Evolutionary conservation across 2,797 vertebrate species (phyloP).

Genomic region (Pangasius larnaudii): DNA sequence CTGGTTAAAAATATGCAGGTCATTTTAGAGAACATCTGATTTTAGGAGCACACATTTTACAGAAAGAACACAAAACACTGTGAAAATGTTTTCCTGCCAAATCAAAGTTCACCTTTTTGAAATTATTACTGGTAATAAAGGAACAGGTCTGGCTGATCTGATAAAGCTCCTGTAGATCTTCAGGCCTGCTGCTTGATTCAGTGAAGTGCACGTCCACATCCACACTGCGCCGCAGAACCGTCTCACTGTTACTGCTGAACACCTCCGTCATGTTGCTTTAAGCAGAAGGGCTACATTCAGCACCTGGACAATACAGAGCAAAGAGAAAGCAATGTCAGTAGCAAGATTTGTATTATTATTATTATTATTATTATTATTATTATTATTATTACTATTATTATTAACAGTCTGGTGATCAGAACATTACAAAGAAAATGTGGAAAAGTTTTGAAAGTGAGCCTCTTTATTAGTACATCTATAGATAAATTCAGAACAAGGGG

Average conservation of each 20-base stretch:
- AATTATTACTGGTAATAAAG: constrained; percentile 75
- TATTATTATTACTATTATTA: background rate
- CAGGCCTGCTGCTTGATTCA: constrained; percentile 49
- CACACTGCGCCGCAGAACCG: constrained; percentile 72
- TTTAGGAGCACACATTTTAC: background rate
- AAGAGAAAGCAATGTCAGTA: background rate
- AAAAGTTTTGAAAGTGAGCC: background rate
- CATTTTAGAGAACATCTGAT: no score
- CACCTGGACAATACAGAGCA: constrained; percentile 2
- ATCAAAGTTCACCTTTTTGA: constrained; percentile 72
- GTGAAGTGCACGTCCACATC: constrained; percentile 53
- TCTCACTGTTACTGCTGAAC: constrained; percentile 83
- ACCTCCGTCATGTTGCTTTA: constrained; percentile 73
- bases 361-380: background rate
- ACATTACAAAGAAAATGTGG: background rate
- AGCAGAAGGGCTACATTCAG: background rate
- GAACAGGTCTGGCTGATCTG: constrained; percentile 78
- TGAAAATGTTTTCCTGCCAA: background rate
- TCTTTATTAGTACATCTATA: background rate
- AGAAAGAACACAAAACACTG: no score
- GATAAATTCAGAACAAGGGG: background rate
- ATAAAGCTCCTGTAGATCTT: constrained; percentile 75
- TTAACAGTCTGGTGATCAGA: background rate
- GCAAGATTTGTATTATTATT: background rate
- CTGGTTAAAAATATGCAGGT: background rate